A percentile compares a stretch with the other conserved stretches of the same genome.
Conservation (phyloP, 1,140 invertebrate species). For the Halyomorpha halys region DNA sequence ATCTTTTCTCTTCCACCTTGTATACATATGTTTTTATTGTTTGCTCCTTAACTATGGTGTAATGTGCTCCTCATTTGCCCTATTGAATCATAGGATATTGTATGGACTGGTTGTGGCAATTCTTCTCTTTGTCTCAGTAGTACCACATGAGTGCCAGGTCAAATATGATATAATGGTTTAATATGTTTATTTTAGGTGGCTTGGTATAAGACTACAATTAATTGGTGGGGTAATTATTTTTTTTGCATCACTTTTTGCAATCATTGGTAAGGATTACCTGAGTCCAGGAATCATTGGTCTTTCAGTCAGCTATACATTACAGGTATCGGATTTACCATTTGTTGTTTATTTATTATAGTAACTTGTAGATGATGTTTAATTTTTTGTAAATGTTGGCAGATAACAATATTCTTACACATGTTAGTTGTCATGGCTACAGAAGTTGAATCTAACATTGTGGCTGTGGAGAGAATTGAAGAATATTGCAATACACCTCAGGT, state of each 20-base stretch:
- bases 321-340: slow-evolving; percentile 42
- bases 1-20: too few relatives aligned
- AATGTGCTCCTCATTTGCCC: too few relatives aligned
- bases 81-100: too few relatives aligned
- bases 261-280: slow-evolving; percentile 42
- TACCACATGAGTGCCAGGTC: too few relatives aligned
- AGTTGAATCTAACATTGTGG: slow-evolving; percentile 94
- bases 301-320: slow-evolving; percentile 79
- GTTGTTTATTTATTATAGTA: neutral
- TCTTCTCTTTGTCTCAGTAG: too few relatives aligned
- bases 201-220: too few relatives aligned
- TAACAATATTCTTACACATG: slow-evolving; percentile 93
- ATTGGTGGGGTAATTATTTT: too few relatives aligned
- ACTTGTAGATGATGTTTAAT: slow-evolving; percentile 46
- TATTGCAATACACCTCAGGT: slow-evolving; percentile 55
- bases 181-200: slow-evolving; percentile 15
- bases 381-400: slow-evolving; percentile 54
- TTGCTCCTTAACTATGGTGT: too few relatives aligned
- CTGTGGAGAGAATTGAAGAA: slow-evolving; percentile 94
- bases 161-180: too few relatives aligned
- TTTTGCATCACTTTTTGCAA: too few relatives aligned
- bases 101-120: too few relatives aligned
- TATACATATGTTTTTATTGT: too few relatives aligned
- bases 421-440: slow-evolving; percentile 92
- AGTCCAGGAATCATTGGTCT: slow-evolving; percentile 40